Conservation (phyloP, 2,888 invertebrate species). For the Vannuccia rotundouncinata region DNA sequence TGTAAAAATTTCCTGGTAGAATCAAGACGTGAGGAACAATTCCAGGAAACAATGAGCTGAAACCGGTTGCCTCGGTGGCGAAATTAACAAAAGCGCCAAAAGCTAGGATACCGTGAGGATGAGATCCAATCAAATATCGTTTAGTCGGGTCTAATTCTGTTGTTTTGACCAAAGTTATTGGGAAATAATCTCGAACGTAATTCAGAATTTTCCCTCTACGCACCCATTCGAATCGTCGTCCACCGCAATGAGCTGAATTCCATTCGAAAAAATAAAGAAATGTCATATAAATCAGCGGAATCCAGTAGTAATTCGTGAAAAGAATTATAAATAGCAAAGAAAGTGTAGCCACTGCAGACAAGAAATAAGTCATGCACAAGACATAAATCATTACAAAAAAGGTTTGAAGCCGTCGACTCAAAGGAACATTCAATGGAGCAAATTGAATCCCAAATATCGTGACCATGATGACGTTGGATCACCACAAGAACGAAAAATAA, state of each 20-base stretch:
- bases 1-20: slow-evolving; percentile 67
- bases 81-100: slow-evolving; percentile 74
- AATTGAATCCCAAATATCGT: slow-evolving; percentile 78
- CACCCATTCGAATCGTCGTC: slow-evolving; percentile 61
- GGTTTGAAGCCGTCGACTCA: slow-evolving; percentile 73
- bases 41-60: slow-evolving; percentile 58
- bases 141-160: slow-evolving; percentile 69
- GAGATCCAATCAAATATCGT: slow-evolving; percentile 75
- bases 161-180: slow-evolving; percentile 73
- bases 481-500: too few relatives aligned
- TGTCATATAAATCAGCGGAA: slow-evolving; percentile 60
- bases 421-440: slow-evolving; percentile 72
- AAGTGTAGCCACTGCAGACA: slow-evolving; percentile 61
- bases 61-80: slow-evolving; percentile 63
- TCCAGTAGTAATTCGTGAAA: slow-evolving; percentile 50
- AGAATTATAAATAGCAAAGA: too few relatives aligned
- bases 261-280: slow-evolving; percentile 66
- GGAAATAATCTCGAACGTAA: slow-evolving; percentile 71
- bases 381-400: slow-evolving; percentile 68
- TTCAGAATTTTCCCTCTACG: slow-evolving; percentile 67
- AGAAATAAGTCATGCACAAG: slow-evolving; percentile 63
- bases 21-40: slow-evolving; percentile 61
- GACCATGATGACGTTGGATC: too few relatives aligned
- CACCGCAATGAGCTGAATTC: slow-evolving; percentile 61
- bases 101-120: slow-evolving; percentile 82